A percentile compares a stretch with the other conserved stretches of the same genome.
phyloP scores from a whole-genome alignment of 2,888 invertebrate species.

The Drosophila mercatorum region DNA sequence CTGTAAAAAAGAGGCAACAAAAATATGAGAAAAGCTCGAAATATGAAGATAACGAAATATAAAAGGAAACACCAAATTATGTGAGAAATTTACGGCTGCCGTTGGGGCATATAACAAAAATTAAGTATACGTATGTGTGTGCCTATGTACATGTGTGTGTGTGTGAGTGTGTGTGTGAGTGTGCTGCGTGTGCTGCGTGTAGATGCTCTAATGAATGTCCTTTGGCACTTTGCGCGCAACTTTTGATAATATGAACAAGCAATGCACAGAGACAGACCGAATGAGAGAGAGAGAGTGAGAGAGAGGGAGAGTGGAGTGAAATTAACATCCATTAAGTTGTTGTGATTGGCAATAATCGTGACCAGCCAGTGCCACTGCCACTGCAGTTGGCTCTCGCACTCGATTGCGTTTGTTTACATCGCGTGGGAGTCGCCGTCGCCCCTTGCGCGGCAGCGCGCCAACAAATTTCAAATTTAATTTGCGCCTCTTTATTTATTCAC shows the following conservation, averaged over 20 bases:
- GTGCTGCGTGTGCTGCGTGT: constrained; percentile 11
- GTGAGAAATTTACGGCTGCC: constrained; percentile 57
- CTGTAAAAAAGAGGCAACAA: constrained; percentile 9
- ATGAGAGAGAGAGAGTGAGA: too few species aligned
- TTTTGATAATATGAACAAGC: constrained; percentile 2
- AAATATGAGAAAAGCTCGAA: constrained; percentile 19
- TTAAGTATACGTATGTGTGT: background rate
- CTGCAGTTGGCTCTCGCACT: background rate
- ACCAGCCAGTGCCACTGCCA: constrained; percentile 16
- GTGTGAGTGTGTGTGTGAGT: background rate
- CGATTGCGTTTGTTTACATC: constrained; percentile 1
- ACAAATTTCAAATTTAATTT: constrained; percentile 72
- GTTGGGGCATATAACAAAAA: constrained; percentile 16
- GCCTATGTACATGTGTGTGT: background rate
- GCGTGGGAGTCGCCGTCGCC: background rate
- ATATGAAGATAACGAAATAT: constrained; percentile 39
- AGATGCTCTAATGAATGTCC: constrained; percentile 62
- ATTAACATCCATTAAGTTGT: constrained; percentile 34
- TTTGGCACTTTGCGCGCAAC: constrained; percentile 41
- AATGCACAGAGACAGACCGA: background rate
- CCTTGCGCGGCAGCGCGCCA: constrained; percentile 20
- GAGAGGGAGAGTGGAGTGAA: background rate
- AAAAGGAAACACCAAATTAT: constrained; percentile 55
- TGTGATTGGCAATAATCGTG: constrained; percentile 41
- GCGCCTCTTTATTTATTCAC: constrained; percentile 70